Percentiles rank a stretch among this genome's conserved stretches.
phyloP scores from a whole-genome alignment of 2,113 vertebrate species.

The Amphiprion ocellaris region DNA sequence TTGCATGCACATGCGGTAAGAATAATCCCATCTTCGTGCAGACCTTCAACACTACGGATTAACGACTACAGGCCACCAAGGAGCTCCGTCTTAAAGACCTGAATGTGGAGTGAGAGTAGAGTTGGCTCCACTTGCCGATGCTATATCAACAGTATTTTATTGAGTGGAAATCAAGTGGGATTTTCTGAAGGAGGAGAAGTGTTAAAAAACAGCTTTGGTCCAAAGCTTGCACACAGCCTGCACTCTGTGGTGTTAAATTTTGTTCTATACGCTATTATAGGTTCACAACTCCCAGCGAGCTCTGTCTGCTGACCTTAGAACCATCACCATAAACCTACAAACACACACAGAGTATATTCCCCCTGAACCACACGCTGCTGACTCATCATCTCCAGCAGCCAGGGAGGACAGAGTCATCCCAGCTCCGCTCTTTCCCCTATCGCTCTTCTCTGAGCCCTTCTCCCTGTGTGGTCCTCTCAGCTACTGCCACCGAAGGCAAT shows the following conservation, averaged over 20 bases:
- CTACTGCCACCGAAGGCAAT: conserved; percentile 57
- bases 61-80: conserved; percentile 46
- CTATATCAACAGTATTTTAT: conserved; percentile 62
- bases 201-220: conserved; percentile 41
- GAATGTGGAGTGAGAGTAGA: conserved; percentile 31
- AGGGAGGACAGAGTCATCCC: conserved; percentile 49
- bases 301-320: conserved; percentile 34
- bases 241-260: conserved; percentile 19
- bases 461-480: conserved; percentile 75
- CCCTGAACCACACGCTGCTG: conserved; percentile 37
- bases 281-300: conserved; percentile 37
- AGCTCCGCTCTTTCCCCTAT: conserved; percentile 30
- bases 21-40: conserved; percentile 66
- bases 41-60: conserved; percentile 51
- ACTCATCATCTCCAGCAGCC: conserved; percentile 48
- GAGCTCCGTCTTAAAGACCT: conserved; percentile 34
- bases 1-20: conserved; percentile 47
- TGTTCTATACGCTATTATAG: neutral
- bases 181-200: conserved; percentile 44
- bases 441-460: conserved; percentile 10
- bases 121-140: conserved; percentile 21
- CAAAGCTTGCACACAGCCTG: conserved; percentile 12
- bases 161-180: conserved; percentile 64
- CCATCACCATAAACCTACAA: conserved; percentile 35
- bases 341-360: conserved; percentile 29